phyloP scores from a whole-genome alignment of 2,888 invertebrate species.

The Gymnosoma rotundatum region DNA sequence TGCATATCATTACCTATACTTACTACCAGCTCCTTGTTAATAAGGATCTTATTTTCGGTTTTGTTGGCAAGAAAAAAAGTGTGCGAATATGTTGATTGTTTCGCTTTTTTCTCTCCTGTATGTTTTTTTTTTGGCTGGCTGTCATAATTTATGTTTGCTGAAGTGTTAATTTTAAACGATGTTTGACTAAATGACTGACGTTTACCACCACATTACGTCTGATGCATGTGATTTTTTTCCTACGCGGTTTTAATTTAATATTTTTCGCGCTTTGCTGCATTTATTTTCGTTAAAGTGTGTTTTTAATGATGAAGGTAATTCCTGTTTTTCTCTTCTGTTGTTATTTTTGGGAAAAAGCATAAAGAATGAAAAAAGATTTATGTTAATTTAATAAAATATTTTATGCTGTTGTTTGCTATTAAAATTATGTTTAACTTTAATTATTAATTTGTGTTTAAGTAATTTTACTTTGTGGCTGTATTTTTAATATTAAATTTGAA shows the following conservation, averaged over 20 bases:
- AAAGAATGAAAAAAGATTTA: constrained; percentile 20
- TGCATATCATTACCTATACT: constrained; percentile 56
- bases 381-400: constrained; percentile 43
- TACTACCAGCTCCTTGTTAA: constrained; percentile 27
- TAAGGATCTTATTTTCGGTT: constrained; percentile 69
- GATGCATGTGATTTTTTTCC: constrained; percentile 57
- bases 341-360: constrained; percentile 1
- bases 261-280: constrained; percentile 45
- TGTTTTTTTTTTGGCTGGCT: constrained; percentile 5
- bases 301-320: constrained; percentile 59
- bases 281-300: constrained; percentile 47
- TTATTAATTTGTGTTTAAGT: background rate
- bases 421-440: background rate
- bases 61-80: constrained; percentile 20
- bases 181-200: constrained; percentile 70
- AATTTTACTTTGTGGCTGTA: background rate
- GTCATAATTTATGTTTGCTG: constrained; percentile 73
- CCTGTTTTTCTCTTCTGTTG: background rate
- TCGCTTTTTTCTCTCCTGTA: background rate
- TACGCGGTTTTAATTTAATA: constrained; percentile 57
- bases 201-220: constrained; percentile 63
- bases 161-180: constrained; percentile 74
- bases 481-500: no score
- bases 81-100: constrained; percentile 30
- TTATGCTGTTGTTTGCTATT: background rate